Conservation (phyloP, 2,888 invertebrate species). For the Hirtodrosophila confusa region DNA sequence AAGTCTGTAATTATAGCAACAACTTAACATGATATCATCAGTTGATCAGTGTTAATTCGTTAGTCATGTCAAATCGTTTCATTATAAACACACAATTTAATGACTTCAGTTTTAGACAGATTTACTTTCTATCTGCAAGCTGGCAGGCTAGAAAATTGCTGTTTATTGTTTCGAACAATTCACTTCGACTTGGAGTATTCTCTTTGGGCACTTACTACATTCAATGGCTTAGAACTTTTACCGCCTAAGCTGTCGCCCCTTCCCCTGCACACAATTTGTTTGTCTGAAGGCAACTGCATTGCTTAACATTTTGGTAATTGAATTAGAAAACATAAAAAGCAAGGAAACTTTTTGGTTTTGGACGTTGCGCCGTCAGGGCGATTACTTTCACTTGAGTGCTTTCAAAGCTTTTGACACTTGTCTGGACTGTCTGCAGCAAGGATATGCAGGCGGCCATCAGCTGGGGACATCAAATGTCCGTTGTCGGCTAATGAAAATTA, state of each 20-base stretch:
- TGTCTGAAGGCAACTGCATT: slow-evolving; percentile 17
- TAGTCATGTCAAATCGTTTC: too few species aligned
- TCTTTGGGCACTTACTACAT: slow-evolving; percentile 17
- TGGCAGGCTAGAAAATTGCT: too few species aligned
- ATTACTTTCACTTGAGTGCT: slow-evolving; percentile 77
- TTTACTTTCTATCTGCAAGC: too few species aligned
- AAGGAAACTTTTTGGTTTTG: slow-evolving; percentile 21
- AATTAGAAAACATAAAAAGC: slow-evolving; percentile 60
- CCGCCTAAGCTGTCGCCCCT: slow-evolving; percentile 13
- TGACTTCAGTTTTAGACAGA: too few species aligned
- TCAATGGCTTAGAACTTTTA: slow-evolving; percentile 32
- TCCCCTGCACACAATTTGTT: neutral
- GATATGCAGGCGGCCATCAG: slow-evolving; percentile 37
- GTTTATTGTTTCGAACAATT: too few species aligned
- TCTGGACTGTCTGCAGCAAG: slow-evolving; percentile 31
- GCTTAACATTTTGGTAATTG: slow-evolving; percentile 58
- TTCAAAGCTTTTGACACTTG: slow-evolving; percentile 60
- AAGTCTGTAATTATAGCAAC: too few species aligned
- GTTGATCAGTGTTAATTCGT: too few species aligned
- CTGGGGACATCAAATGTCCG: slow-evolving; percentile 55
- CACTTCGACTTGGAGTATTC: slow-evolving; percentile 2
- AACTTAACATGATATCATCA: too few species aligned
- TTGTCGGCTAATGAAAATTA: slow-evolving; percentile 72
- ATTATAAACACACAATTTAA: too few species aligned
- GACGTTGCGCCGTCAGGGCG: slow-evolving; percentile 27